Base-by-base conservation (phyloP, 1,140 invertebrate genomes). In the Elymnias hypermnestra region DNA sequence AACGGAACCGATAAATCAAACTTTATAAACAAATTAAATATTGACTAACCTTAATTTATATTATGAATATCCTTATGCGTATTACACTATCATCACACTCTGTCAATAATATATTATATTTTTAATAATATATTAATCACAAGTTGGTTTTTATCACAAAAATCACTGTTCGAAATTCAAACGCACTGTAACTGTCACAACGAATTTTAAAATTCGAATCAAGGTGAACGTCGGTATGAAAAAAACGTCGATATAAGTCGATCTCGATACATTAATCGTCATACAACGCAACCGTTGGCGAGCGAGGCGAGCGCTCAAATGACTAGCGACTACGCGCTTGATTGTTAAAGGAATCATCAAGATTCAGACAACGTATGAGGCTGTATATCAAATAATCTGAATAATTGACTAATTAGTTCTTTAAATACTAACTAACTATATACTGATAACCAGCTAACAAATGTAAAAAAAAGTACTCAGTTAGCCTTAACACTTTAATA, bases 251-350 rank as follows among this genome's bases (percentile, higher is more conserved):
- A 73, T 61, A 64, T 51, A 37, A 37, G 19, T 21, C 26, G 26
- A 3, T 29, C 26, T 33, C 13, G 12, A 33, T 33, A 33, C 41
- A 41, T 40, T 47, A 33, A 25, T 51, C 43, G 48, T 61, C 53
- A 31, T 43, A 47, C 45, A 36, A 68, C 59, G 53, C 76, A 67
- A 43, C 70, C 72, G 64, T 36, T 59, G 39, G 62, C 51, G 38
- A 50, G 57, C 59, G 60, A 58, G 61, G 65, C 73, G 56, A 53
- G 57, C 67, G 62, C 72, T 62, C 67, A 76, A 83, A 83, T 83
- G 78, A 74, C 64, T 37, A 38, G 2, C 13, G 22, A n/a, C 17
- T 17, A 4, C n/a, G 13, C 22, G 12, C 37, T 54, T 42, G 43
- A 47, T 50, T 53, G 41, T 43, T 51, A 18, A 45, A 57, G 41